phyloP scores from a whole-genome alignment of 2,888 invertebrate genomes.

The Nebria brevicollis region DNA sequence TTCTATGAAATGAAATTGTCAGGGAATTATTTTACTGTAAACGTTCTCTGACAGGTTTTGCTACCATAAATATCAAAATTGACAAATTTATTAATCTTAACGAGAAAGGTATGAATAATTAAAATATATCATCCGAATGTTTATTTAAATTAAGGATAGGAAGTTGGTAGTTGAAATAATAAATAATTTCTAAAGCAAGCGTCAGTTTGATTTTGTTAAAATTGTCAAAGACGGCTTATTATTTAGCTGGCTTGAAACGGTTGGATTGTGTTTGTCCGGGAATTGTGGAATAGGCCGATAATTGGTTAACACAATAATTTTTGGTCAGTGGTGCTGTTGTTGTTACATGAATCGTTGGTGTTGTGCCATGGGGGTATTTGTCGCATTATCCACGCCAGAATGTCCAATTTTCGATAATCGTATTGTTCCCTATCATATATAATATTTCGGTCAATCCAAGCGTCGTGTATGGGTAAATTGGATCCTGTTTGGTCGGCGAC shows the following conservation, averaged over 20 bases:
- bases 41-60: too few relatives aligned
- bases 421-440: constrained; percentile 26
- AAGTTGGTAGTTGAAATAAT: too few relatives aligned
- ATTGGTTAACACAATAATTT: not conserved
- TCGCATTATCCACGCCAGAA: not conserved
- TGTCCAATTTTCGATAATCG: constrained; percentile 16
- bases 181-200: too few relatives aligned
- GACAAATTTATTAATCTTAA: too few relatives aligned
- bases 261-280: not conserved
- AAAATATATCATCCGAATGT: too few relatives aligned
- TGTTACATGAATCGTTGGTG: not conserved
- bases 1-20: too few relatives aligned
- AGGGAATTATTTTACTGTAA: too few relatives aligned
- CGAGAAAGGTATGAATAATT: too few relatives aligned
- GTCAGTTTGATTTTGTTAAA: too few relatives aligned
- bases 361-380: not conserved
- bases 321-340: not conserved
- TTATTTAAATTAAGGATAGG: too few relatives aligned
- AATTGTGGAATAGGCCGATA: not conserved
- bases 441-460: constrained; percentile 41
- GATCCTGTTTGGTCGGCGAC: constrained; percentile 24
- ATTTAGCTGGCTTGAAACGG: not conserved
- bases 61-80: too few relatives aligned
- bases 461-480: constrained; percentile 38
- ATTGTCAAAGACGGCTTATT: not conserved